Percentiles rank a stretch among this genome's conserved stretches.
Evolutionary conservation across 92 coral and sea anemone genomes (phyloP).

Genomic region (Actinostola sp.): DNA sequence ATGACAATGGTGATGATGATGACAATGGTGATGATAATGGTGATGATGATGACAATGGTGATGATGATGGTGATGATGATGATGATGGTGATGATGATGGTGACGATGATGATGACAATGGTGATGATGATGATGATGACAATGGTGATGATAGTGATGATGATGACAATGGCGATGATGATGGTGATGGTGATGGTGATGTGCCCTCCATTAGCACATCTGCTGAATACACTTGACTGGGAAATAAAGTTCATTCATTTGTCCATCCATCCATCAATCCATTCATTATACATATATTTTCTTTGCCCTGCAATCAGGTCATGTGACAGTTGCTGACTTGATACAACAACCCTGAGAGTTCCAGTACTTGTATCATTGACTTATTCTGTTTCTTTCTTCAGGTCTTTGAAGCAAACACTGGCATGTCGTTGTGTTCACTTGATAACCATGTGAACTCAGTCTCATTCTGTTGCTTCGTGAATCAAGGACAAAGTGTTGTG

Average conservation of each 20-base stretch:
- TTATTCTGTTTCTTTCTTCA: constrained; percentile 16
- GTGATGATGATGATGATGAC: constrained; percentile 2
- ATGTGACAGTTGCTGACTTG: not conserved
- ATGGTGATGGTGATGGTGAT: constrained; percentile 11
- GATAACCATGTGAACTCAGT: constrained; percentile 77
- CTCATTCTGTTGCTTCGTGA: constrained; percentile 83
- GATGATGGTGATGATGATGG: constrained; percentile 5
- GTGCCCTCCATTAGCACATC: too few relatives aligned
- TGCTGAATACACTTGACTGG: too few relatives aligned
- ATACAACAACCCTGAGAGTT: not conserved
- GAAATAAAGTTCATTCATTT: too few relatives aligned
- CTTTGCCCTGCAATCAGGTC: not conserved
- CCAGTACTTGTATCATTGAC: not conserved
- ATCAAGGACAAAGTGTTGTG: constrained; percentile 55
- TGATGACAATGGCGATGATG: constrained; percentile 17
- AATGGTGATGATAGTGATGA: constrained; percentile 3
- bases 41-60: constrained; percentile 8
- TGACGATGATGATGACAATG: not conserved
- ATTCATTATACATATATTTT: too few relatives aligned
- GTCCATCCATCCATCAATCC: too few relatives aligned
- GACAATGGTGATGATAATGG: constrained; percentile 1
- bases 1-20: constrained; percentile 13
- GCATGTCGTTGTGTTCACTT: constrained; percentile 60
- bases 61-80: constrained; percentile 2
- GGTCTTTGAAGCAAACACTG: constrained; percentile 84